Conservation (phyloP, 2,888 invertebrate genomes). For the Sialis fuliginosa region DNA sequence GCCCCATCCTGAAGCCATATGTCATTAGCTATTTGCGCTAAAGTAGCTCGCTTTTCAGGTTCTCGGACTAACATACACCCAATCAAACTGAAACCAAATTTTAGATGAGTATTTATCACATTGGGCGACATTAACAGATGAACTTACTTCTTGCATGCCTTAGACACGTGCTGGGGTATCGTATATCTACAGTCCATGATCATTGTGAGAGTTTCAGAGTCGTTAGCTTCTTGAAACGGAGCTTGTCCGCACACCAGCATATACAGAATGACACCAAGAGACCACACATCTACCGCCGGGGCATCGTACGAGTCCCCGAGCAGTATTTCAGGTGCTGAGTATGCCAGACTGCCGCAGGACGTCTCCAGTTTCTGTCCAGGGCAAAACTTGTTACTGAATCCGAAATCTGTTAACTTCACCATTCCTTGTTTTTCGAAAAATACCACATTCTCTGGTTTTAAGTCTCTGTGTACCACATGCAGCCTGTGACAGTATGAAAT, state of each 20-base stretch:
- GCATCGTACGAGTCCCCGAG: conserved; percentile 98
- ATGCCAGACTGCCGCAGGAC: conserved; percentile 95
- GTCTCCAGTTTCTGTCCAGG: conserved; percentile 95
- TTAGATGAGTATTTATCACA: neutral
- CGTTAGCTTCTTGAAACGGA: conserved; percentile 98
- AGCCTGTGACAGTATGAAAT: conserved; percentile 96
- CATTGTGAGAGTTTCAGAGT: conserved; percentile 97
- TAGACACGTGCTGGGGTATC: conserved; percentile 74
- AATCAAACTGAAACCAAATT: conserved; percentile 47
- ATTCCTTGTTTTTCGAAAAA: conserved; percentile 94
- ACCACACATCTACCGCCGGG: conserved; percentile 98
- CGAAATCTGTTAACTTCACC: conserved; percentile 98
- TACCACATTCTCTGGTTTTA: conserved; percentile 99
- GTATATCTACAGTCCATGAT: conserved; percentile 99
- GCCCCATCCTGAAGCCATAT: conserved; percentile 59
- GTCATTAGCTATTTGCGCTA: conserved; percentile 75
- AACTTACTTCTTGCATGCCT: conserved; percentile 59
- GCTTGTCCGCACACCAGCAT: conserved; percentile 97
- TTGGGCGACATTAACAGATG: neutral
- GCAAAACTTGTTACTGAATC: conserved; percentile 87
- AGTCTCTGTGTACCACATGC: conserved; percentile 74
- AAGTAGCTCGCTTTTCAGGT: conserved; percentile 75
- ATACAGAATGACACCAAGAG: conserved; percentile 92
- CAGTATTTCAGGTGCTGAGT: conserved; percentile 97
- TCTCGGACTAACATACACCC: conserved; percentile 84